Conservation (phyloP, 1,140 invertebrate species). For the Planococcus citri region DNA sequence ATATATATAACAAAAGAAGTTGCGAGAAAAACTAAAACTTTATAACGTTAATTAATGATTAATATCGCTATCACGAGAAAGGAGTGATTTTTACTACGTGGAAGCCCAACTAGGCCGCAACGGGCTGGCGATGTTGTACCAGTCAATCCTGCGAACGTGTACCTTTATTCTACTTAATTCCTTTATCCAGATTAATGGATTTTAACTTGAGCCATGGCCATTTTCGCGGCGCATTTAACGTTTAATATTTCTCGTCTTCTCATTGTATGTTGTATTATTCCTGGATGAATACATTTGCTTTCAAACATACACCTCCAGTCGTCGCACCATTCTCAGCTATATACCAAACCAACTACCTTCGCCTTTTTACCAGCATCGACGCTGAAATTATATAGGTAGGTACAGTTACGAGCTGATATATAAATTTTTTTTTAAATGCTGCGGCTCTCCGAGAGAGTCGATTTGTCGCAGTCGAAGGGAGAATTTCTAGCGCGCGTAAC, state of each 20-base stretch:
- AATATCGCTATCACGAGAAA: background rate
- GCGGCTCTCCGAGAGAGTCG: background rate
- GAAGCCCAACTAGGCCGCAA: background rate
- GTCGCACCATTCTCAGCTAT: too few species aligned
- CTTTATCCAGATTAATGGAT: conserved; percentile 3
- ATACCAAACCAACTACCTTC: too few species aligned
- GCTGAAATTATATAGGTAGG: too few species aligned
- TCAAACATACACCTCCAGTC: background rate
- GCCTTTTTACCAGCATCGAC: too few species aligned
- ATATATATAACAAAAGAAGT: too few species aligned
- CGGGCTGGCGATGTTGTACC: background rate
- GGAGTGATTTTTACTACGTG: background rate
- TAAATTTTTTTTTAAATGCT: background rate
- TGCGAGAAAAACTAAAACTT: background rate
- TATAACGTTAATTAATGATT: background rate
- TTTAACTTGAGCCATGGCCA: background rate
- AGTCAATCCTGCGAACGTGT: background rate
- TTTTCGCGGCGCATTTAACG: background rate
- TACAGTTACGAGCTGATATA: background rate
- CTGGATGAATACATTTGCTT: background rate
- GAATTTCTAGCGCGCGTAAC: background rate
- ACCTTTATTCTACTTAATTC: background rate
- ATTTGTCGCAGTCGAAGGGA: background rate
- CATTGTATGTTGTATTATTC: too few species aligned
- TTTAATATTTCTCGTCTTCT: background rate